Conservation (phyloP, 92 coral and sea anemone genomes). For the Siderastrea radians region DNA sequence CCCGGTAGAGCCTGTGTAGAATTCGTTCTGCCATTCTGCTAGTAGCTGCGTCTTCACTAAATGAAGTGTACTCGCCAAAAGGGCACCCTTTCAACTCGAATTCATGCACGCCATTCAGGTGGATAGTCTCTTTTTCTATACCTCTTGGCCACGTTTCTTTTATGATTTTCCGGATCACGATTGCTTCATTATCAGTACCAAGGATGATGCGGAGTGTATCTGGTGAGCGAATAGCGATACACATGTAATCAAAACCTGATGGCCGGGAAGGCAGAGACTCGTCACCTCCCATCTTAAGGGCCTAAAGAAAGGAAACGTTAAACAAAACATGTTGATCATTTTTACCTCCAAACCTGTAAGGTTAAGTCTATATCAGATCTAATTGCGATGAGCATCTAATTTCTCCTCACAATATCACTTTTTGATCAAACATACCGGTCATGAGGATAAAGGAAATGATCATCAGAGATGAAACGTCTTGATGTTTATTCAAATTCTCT, state of each 20-base stretch:
- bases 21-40: slow-evolving; percentile 58
- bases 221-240: slow-evolving; percentile 29
- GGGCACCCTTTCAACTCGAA: slow-evolving; percentile 73
- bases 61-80: slow-evolving; percentile 15
- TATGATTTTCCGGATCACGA: slow-evolving; percentile 62
- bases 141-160: slow-evolving; percentile 64
- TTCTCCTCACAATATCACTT: too few relatives aligned
- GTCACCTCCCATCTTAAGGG: slow-evolving; percentile 1
- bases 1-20: slow-evolving; percentile 62
- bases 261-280: slow-evolving; percentile 43
- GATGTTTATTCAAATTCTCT: too few relatives aligned
- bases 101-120: slow-evolving; percentile 50
- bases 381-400: too few relatives aligned
- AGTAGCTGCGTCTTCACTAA: slow-evolving; percentile 12
- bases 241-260: slow-evolving; percentile 66
- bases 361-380: too few relatives aligned
- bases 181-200: slow-evolving; percentile 48
- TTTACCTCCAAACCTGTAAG: too few relatives aligned
- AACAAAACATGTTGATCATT: too few relatives aligned
- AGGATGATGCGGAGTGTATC: slow-evolving; percentile 49
- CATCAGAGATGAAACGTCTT: too few relatives aligned
- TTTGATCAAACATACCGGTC: too few relatives aligned
- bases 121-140: slow-evolving; percentile 18
- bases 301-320: too few relatives aligned
- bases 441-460: too few relatives aligned